A percentile compares a stretch with the other conserved stretches of the same genome.
phyloP scores from a whole-genome alignment of 2,888 invertebrate genomes.

The Lymantria dispar region DNA sequence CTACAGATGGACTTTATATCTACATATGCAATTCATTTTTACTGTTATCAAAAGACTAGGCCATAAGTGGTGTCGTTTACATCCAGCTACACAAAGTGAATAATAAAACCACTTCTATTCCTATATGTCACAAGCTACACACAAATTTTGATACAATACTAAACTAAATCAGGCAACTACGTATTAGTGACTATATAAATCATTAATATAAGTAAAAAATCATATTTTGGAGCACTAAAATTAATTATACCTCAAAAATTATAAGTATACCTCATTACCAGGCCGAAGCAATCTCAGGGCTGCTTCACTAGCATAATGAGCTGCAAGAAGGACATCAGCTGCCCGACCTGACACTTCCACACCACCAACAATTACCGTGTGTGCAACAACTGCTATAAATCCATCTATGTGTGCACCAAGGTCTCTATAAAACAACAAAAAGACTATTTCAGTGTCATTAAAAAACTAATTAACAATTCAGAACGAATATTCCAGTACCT shows the following conservation, averaged over 20 bases:
- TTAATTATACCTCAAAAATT: not conserved
- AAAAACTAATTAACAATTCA: not conserved
- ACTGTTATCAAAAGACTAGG: too few species aligned
- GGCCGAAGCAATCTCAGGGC: slow-evolving; percentile 96
- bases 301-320: slow-evolving; percentile 97
- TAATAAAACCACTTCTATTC: too few species aligned
- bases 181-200: too few species aligned
- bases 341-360: slow-evolving; percentile 90
- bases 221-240: not conserved
- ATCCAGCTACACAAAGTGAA: too few species aligned
- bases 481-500: not conserved
- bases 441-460: not conserved
- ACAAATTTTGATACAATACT: too few species aligned
- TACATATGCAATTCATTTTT: too few species aligned
- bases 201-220: too few species aligned
- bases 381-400: slow-evolving; percentile 98
- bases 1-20: too few species aligned
- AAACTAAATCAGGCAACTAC: too few species aligned
- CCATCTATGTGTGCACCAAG: slow-evolving; percentile 99
- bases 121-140: too few species aligned
- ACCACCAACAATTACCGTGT: slow-evolving; percentile 95
- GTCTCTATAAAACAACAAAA: slow-evolving; percentile 85
- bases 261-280: slow-evolving; percentile 89
- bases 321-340: slow-evolving; percentile 97
- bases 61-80: too few species aligned